Percentiles rank a stretch among this genome's conserved stretches.
These are phyloP conservation scores for Heliocidaris erythrogramma DNA, from an alignment of 35 echinoderm and acorn worm genomes.

Conservation along the genomic window DNA sequence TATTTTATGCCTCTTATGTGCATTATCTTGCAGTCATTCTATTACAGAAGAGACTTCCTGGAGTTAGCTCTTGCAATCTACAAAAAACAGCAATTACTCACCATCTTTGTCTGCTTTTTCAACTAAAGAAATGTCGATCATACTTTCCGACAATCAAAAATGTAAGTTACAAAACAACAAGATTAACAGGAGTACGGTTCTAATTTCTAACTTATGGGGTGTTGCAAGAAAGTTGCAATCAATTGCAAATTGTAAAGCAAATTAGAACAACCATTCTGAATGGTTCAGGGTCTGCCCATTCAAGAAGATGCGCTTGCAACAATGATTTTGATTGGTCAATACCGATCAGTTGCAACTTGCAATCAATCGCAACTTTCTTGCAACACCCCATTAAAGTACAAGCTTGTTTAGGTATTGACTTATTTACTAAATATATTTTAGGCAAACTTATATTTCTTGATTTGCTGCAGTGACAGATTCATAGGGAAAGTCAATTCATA, in stretches of 20 bases:
- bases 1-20: neutral
- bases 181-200: neutral
- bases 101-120: neutral
- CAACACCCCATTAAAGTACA: no score
- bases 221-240: no score
- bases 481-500: no score
- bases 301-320: no score
- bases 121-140: neutral
- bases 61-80: neutral
- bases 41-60: neutral
- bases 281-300: no score
- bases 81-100: neutral
- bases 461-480: neutral
- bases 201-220: neutral
- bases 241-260: no score
- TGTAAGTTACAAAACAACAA: neutral
- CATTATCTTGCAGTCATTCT: neutral
- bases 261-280: no score
- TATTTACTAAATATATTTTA: neutral
- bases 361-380: no score
- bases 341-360: no score
- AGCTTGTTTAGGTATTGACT: neutral
- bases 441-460: neutral
- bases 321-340: no score
- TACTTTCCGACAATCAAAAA: neutral